Percentiles rank a stretch among this genome's conserved stretches.
Evolutionary conservation across 2,797 vertebrate genomes (phyloP).

Genomic region (Neosilurus hyrtlii): DNA sequence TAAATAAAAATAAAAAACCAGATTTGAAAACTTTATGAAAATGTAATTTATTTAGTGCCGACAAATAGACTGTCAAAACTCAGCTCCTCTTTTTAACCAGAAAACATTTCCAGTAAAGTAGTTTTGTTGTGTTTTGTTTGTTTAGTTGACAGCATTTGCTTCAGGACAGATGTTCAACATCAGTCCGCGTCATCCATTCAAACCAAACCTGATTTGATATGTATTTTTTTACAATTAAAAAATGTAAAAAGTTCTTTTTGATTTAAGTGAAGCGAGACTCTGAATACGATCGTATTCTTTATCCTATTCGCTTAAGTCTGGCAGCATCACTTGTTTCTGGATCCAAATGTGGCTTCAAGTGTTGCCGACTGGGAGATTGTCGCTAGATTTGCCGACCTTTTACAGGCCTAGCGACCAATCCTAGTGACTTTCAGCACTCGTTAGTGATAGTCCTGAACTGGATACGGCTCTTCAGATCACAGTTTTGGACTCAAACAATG

Average conservation of each 20-base stretch:
- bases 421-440: too few relatives aligned
- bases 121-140: too few relatives aligned
- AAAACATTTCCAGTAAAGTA: background rate
- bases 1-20: too few relatives aligned
- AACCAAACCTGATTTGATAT: background rate
- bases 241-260: background rate
- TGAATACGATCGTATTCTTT: background rate
- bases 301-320: too few relatives aligned
- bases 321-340: too few relatives aligned
- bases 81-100: background rate
- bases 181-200: background rate
- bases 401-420: too few relatives aligned
- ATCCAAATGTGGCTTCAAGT: too few relatives aligned
- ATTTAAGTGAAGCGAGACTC: background rate
- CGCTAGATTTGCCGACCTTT: too few relatives aligned
- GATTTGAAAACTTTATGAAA: background rate
- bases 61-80: background rate
- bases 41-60: background rate
- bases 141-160: background rate
- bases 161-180: background rate
- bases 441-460: too few relatives aligned
- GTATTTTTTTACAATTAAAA: background rate
- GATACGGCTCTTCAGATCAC: too few relatives aligned
- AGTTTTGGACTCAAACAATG: too few relatives aligned
- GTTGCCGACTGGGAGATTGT: too few relatives aligned